Evolutionary conservation across 2,888 invertebrate genomes (phyloP).

Genomic region (Carpatolechia fugitivella): DNA sequence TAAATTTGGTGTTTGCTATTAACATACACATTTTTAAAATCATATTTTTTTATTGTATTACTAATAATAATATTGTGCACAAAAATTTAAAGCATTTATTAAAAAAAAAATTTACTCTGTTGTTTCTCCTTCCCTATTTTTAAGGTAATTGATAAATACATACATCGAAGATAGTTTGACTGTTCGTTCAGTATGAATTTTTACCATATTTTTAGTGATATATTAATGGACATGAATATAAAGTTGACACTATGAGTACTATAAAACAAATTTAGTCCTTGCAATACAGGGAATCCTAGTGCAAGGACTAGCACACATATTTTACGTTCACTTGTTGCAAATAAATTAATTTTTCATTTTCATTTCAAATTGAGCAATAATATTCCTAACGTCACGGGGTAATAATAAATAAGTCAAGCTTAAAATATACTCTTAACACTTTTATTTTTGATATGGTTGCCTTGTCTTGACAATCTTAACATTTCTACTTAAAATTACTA

Average conservation of each 20-base stretch:
- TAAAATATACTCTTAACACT: no score
- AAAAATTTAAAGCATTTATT: background rate
- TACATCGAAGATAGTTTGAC: constrained; percentile 39
- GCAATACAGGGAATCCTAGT: no score
- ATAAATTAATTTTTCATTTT: no score
- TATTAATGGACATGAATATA: background rate
- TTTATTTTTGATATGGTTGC: no score
- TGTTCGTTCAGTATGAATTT: constrained; percentile 23
- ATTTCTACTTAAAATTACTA: no score
- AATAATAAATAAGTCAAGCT: no score
- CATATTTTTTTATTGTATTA: background rate
- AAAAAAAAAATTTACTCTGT: background rate
- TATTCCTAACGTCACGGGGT: no score
- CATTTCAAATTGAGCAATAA: no score
- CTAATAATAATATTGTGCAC: background rate
- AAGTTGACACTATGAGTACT: constrained; percentile 8
- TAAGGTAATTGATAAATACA: constrained; percentile 36
- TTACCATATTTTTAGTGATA: constrained; percentile 6
- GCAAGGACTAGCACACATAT: no score
- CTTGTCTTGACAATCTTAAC: no score
- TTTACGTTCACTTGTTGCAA: no score
- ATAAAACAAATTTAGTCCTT: background rate
- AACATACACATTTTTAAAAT: background rate
- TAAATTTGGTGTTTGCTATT: background rate
- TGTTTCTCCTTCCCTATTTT: constrained; percentile 3